These are phyloP conservation scores for Spodoptera exigua DNA, from an alignment of 2,888 invertebrate species.

Conservation along the genomic window DNA sequence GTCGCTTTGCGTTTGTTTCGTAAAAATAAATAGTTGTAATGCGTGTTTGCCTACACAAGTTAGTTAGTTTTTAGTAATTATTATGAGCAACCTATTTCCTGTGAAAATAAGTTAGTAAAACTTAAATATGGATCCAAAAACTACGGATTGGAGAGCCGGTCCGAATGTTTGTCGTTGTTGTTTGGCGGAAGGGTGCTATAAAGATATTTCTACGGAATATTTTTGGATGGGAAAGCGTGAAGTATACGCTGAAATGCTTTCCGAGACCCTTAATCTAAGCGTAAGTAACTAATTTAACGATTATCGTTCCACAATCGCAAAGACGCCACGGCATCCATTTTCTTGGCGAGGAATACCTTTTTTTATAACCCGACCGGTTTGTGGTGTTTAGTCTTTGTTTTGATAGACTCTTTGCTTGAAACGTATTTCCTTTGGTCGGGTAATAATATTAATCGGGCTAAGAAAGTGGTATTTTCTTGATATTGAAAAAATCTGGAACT, in stretches of 20 bases:
- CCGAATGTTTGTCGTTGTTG: conserved; percentile 85
- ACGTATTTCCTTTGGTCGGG: conserved; percentile 54
- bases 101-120: conserved; percentile 65
- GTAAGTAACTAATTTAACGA: conserved; percentile 67
- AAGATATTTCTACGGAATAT: conserved; percentile 86
- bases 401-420: conserved; percentile 22
- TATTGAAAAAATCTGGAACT: no score
- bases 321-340: conserved; percentile 73
- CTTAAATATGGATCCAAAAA: conserved; percentile 79
- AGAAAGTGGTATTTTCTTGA: not conserved
- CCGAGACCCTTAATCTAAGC: conserved; percentile 76
- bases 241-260: conserved; percentile 84
- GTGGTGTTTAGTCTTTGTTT: conserved; percentile 47
- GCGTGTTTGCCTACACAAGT: conserved; percentile 28
- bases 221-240: conserved; percentile 87
- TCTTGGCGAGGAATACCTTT: conserved; percentile 58
- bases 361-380: conserved; percentile 63
- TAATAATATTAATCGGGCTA: conserved; percentile 66
- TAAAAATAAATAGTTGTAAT: conserved; percentile 51
- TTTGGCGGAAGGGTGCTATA: conserved; percentile 83
- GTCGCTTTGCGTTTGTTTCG: conserved; percentile 57
- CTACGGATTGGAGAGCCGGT: conserved; percentile 82
- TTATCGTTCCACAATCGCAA: conserved; percentile 28
- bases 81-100: conserved; percentile 63
- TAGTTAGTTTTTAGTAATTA: conserved; percentile 51